A percentile compares a stretch with the other conserved stretches of the same genome.
Evolutionary conservation across 2,797 vertebrate genomes (phyloP).

Genomic region (Sebastes minor): DNA sequence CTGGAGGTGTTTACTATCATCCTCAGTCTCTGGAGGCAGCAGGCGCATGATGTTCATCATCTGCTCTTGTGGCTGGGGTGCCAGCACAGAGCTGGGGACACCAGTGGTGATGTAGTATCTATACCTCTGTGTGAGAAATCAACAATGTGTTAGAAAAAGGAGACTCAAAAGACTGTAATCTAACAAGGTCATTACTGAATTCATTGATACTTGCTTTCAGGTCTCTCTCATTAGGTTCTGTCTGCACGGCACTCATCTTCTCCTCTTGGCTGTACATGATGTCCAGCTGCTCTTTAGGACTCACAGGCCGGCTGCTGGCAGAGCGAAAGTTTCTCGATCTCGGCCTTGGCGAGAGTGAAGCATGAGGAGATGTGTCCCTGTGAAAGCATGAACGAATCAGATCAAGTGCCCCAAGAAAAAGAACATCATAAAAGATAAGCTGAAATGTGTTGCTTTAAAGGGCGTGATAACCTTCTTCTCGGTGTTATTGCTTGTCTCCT

Average conservation of each 20-base stretch:
- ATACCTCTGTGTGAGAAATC: constrained; percentile 83
- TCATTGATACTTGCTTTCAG: constrained; percentile 79
- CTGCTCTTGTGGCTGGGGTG: constrained; percentile 78
- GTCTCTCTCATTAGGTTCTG: constrained; percentile 81
- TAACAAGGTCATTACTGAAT: background rate
- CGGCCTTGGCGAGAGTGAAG: background rate
- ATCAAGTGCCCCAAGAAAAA: constrained; percentile 1
- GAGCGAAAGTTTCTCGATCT: background rate
- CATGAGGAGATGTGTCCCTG: constrained; percentile 13
- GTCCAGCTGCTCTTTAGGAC: constrained; percentile 86
- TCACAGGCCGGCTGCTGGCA: constrained; percentile 78
- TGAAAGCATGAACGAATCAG: background rate
- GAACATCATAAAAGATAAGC: background rate
- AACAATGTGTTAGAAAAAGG: background rate
- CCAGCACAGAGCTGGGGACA: constrained; percentile 82
- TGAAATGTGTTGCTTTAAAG: background rate
- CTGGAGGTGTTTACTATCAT: constrained; percentile 53
- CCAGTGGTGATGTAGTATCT: constrained; percentile 85
- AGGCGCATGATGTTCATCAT: constrained; percentile 79
- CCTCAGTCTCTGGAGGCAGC: constrained; percentile 70
- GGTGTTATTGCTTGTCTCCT: constrained; percentile 62
- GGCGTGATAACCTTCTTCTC: constrained; percentile 72
- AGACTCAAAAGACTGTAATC: background rate
- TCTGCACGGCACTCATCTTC: constrained; percentile 60
- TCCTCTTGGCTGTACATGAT: constrained; percentile 83